Evolutionary conservation across 2,113 vertebrate species (phyloP), one percentile per base, ranked within the genome.

Genomic region (Pseudorectes ferrugineus): DNA sequence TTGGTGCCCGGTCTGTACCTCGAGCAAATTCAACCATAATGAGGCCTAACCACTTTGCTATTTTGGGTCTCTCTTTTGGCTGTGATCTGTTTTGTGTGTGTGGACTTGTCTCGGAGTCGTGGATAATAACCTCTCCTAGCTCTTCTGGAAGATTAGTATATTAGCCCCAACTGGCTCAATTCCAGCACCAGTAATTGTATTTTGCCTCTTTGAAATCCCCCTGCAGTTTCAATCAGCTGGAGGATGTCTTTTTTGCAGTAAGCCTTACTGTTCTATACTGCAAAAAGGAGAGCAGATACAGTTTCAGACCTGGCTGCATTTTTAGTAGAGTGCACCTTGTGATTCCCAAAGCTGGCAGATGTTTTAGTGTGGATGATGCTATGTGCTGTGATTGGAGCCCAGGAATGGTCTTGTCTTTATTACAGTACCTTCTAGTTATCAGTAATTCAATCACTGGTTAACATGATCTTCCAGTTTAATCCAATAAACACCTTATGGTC

Each of bases 381-480:
- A 0, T 40, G 19, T 74, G 73, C 26, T 49, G 62, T 61, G 88
- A 28, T 73, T 82, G 75, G 71, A 92, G 61, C 38, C 51, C 26
- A 20, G 65, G 55, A 79, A 67, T 75, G 43, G 36, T 73, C 88
- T 87, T 88, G 68, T 92, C 86, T 89, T 93, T 85, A 79, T 94
- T 88, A 46, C 81, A 70, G 11, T 66, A 70, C 48, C 58, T 90
- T 93, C 75, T 82, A 83, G 91, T 95, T 95, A 95, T 62, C 80
- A 82, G 80, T 95, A 94, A 96, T 96, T 96, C 71, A 94, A 94
- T 97, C 96, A 63, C 55, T 93, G 43, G 89, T 95, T 97, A 97
- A 95, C 82, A 67, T 83, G 77, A 97, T 96, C 91, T 89, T 79
- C 77, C 68, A 72, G 71, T 95, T 95, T 96, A 96, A 97, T 96